phyloP scores from a whole-genome alignment of 1,140 invertebrate genomes.

The Bicyclus anynana region DNA sequence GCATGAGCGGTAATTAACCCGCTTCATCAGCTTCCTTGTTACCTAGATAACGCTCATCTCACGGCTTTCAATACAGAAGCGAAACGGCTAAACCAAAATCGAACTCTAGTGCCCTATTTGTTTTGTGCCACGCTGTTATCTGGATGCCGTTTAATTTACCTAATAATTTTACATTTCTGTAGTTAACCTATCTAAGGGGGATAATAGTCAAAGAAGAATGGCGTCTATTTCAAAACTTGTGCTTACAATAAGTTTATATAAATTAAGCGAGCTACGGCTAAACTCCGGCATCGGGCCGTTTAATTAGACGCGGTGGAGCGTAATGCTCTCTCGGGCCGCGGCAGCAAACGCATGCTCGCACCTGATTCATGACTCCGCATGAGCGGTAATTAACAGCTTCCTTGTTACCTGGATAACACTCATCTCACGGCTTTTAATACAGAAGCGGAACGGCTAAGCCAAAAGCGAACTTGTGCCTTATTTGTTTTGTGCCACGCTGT shows the following conservation, averaged over 20 bases:
- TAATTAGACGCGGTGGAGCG: slow-evolving; percentile 54
- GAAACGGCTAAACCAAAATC: too few relatives aligned
- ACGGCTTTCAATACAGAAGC: slow-evolving; percentile 1
- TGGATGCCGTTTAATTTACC: too few relatives aligned
- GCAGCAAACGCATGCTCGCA: slow-evolving; percentile 29
- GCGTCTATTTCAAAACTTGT: background rate
- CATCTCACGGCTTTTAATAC: slow-evolving; percentile 14
- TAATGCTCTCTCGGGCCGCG: slow-evolving; percentile 34
- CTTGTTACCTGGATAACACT: slow-evolving; percentile 24
- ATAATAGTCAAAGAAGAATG: background rate
- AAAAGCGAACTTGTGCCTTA: too few relatives aligned
- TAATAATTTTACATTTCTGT: too few relatives aligned
- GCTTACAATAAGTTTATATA: too few relatives aligned
- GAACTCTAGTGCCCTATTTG: too few relatives aligned
- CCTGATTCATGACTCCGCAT: slow-evolving; percentile 55
- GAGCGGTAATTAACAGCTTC: slow-evolving; percentile 58
- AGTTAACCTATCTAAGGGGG: too few relatives aligned
- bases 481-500: too few relatives aligned
- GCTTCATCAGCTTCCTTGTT: slow-evolving; percentile 40
- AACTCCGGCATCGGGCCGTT: slow-evolving; percentile 32
- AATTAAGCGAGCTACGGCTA: background rate
- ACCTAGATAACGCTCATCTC: slow-evolving; percentile 24
- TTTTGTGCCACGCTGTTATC: too few relatives aligned
- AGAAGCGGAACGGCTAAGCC: background rate
- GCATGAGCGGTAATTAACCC: slow-evolving; percentile 62